Evolutionary conservation across 2,888 invertebrate species (phyloP), one percentile per base, ranked within the genome.

Genomic region (Sphinx pinastri): DNA sequence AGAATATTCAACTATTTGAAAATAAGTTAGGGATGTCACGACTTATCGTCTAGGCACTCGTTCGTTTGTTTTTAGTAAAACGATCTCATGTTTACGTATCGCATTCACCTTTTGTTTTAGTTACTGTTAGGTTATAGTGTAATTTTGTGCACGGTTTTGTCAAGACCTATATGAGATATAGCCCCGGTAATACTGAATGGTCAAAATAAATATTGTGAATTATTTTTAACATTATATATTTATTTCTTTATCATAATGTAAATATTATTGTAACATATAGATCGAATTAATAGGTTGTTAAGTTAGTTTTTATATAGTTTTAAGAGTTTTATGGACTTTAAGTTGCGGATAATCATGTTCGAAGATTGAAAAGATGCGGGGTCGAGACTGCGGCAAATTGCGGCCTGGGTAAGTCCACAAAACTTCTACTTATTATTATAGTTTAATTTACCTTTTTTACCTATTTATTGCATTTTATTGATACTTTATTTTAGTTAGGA

Each of bases 11-110:
- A 76, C 79, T 77, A 77, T 85, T 83, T 79, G 71, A 80, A 84
- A 85, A 79, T 81, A 84, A 82, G 80, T 82, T 83, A 81, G 71
- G 75, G 82, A 80, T 81, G 81, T 84, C 77, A 77, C 75, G 71
- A 79, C 79, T 77, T 79, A 79, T 79, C 79, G 79, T 74, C 79
- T 79, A 79, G 77, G 77, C 71, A 75, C 68, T 77, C 71, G 68
- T 75, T 78, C 73, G 75, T 83, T 84, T 86, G 84, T 85, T 85
- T 81, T 84, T 76, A 79, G 75, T 79, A 79, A 79, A 81, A 78
- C 52, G 75, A 79, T 75, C 74, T 73, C 76, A 81, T 86, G 84
- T 87, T 86, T 86, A 83, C 80, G 74, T 81, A 75, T 75, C 70
- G 74, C 71, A 54, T 75, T 73, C 72, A 68, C 74, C 70, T 74